Evolutionary conservation across 2,888 invertebrate genomes (phyloP), one percentile per base, ranked within the genome.

Genomic region (Lydus trimaculatus): DNA sequence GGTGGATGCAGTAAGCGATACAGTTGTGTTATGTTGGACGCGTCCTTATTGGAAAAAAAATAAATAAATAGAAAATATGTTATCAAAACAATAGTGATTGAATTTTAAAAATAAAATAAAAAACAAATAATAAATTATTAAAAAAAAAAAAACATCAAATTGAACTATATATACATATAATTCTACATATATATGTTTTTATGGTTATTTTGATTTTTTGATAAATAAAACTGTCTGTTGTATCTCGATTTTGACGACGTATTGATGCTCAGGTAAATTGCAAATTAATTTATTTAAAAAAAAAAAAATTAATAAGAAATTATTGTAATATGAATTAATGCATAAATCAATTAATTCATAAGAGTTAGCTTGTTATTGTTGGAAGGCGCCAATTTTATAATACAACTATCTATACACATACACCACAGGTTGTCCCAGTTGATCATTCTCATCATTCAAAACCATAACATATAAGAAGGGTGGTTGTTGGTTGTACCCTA

Each of bases 21-120:
- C 23, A 63, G 64, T 70, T 72, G 69, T 75, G 75, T 72, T 76
- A 72, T 76, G 75, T 76, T 74, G 74, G 77, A 76, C 76, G 80
- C 80, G 80, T 80, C 80, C 76, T 73, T 78, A 67, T 74, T 72
- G 23, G 67, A 72, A 67, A 71, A 75, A n/a, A n/a, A n/a, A n/a
- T n/a, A n/a, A n/a, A n/a, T n/a, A n/a, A n/a, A n/a, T n/a, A n/a
- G n/a, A n/a, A n/a, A n/a, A n/a, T n/a, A n/a, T 71, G 66, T 64
- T 65, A 67, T 52, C 61, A 66, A 66, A 65, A 65, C 20, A 63
- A 67, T 63, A 58, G 20, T 68, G 61, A 69, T 64, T 31, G 59
- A 62, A 31, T 36, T 65, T 17, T 59, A 31, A 56, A 60, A 23
- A 64, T 33, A 62, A 39, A 59, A 36, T 4, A 31, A 17, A 63